Conservation (phyloP, 2,888 invertebrate genomes). For the Oscheius myriophilus region DNA sequence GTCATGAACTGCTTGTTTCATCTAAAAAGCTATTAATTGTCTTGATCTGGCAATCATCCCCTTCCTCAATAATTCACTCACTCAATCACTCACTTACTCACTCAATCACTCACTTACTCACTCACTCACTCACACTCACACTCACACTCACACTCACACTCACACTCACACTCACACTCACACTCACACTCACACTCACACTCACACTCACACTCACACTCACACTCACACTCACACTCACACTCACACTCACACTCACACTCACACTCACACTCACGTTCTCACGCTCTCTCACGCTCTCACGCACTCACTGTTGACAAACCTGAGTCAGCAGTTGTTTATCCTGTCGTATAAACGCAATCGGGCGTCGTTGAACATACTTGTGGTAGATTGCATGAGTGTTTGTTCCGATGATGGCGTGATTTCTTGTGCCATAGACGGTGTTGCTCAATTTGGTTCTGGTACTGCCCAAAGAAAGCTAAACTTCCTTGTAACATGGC, state of each 20-base stretch:
- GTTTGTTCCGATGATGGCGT: constrained; percentile 66
- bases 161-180: background rate
- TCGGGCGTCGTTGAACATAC: constrained; percentile 55
- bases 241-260: background rate
- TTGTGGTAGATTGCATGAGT: constrained; percentile 57
- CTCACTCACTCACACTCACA: background rate
- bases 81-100: background rate
- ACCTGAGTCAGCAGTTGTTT: constrained; percentile 51
- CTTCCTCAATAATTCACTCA: too few relatives aligned
- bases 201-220: background rate
- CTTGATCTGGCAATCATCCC: too few relatives aligned
- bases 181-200: background rate
- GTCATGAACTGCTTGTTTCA: constrained; percentile 92
- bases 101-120: background rate
- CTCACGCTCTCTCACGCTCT: background rate
- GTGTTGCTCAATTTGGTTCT: constrained; percentile 59
- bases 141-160: background rate
- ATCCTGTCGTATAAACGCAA: constrained; percentile 47
- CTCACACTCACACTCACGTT: background rate
- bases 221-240: background rate
- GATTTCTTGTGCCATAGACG: constrained; percentile 55
- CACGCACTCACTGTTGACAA: background rate
- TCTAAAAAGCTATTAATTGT: too few relatives aligned
- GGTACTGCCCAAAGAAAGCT: constrained; percentile 56
- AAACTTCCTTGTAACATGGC: background rate